A percentile compares a stretch with the other conserved stretches of the same genome.
Evolutionary conservation across 2,888 invertebrate genomes (phyloP).

Genomic region (Agonopterix arenella): DNA sequence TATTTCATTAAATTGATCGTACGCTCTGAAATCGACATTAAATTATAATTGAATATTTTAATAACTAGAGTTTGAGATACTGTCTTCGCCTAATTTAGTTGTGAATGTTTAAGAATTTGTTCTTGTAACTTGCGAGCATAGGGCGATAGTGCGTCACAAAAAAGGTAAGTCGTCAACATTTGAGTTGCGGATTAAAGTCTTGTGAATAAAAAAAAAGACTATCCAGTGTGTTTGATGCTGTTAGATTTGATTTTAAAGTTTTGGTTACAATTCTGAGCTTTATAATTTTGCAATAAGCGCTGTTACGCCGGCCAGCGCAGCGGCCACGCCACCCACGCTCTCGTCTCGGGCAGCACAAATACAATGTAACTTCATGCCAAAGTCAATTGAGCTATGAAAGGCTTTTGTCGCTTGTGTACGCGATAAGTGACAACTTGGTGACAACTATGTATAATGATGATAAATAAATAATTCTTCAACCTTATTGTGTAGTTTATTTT

Average conservation of each 20-base stretch:
- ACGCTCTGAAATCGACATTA: no score
- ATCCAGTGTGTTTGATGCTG: not conserved
- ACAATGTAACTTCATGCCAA: constrained; percentile 71
- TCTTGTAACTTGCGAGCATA: not conserved
- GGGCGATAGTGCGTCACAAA: no score
- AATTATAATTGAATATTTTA: no score
- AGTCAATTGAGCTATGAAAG: constrained; percentile 75
- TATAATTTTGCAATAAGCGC: not conserved
- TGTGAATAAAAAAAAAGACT: not conserved
- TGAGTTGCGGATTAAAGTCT: no score
- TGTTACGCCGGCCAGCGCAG: not conserved
- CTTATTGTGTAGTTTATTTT: constrained; percentile 21
- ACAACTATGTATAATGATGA: constrained; percentile 69
- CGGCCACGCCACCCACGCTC: not conserved
- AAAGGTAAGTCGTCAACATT: no score
- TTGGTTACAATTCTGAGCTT: not conserved
- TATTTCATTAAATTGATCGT: no score
- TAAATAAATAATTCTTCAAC: constrained; percentile 72
- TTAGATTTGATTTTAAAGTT: not conserved
- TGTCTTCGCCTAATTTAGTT: not conserved
- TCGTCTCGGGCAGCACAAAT: constrained; percentile 54
- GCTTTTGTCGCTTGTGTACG: constrained; percentile 72
- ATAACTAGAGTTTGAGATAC: not conserved
- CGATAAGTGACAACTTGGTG: constrained; percentile 74
- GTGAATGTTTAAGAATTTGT: not conserved